phyloP scores from a whole-genome alignment of 2,797 vertebrate species.

The Poecilia gillii region DNA sequence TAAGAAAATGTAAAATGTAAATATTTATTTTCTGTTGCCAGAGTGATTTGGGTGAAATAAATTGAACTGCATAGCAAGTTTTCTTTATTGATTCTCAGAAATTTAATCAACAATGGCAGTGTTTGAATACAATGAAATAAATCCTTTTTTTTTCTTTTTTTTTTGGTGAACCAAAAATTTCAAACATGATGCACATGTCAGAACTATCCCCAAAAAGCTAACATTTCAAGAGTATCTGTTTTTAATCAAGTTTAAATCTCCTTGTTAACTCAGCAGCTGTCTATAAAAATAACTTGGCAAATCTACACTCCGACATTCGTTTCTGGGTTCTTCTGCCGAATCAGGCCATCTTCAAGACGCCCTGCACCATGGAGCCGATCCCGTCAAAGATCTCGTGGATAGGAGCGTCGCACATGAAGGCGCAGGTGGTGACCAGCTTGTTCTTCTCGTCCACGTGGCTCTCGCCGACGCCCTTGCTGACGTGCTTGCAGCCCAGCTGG shows the following conservation, averaged over 20 bases:
- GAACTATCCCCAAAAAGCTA: background rate
- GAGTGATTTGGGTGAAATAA: constrained; percentile 36
- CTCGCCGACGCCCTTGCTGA: constrained; percentile 83
- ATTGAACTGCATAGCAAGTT: constrained; percentile 3
- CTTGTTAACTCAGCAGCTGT: background rate
- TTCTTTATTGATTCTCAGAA: background rate
- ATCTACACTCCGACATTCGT: background rate
- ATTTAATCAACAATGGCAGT: constrained; percentile 6
- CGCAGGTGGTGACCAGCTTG: constrained; percentile 82
- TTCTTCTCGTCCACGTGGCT: constrained; percentile 82
- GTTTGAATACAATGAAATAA: background rate
- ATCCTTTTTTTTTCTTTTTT: background rate
- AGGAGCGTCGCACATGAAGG: constrained; percentile 85
- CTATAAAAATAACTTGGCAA: background rate
- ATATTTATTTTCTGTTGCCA: constrained; percentile 15
- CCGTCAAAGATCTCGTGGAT: constrained; percentile 83
- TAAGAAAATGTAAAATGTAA: constrained; percentile 8
- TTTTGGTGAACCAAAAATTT: background rate
- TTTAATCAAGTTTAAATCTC: constrained; percentile 12
- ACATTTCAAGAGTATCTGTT: constrained; percentile 3
- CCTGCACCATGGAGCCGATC: constrained; percentile 82
- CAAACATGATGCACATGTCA: background rate
- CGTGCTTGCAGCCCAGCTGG: constrained; percentile 82
- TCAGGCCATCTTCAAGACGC: constrained; percentile 86
- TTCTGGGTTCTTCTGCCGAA: background rate